These are phyloP conservation scores for Ia io DNA, from an alignment of 2,113 vertebrate species.

Conservation along the genomic window DNA sequence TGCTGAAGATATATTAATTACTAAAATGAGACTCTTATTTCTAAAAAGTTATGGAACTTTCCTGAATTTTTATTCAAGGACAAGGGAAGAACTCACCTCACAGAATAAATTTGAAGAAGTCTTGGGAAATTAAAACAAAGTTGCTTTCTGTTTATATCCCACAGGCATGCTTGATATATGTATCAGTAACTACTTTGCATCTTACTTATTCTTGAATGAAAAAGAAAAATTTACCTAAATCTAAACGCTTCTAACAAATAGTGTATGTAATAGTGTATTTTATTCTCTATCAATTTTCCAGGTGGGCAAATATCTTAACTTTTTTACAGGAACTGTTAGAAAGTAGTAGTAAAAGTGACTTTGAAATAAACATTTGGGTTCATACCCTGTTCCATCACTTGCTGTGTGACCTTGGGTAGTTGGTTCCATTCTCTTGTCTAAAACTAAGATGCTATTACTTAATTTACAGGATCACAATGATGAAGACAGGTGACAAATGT, in stretches of 20 bases:
- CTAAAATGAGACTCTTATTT: background rate
- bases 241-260: background rate
- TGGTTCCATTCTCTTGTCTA: background rate
- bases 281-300: background rate
- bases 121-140: slow-evolving; percentile 29
- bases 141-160: background rate
- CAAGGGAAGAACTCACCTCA: background rate
- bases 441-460: background rate
- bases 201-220: background rate
- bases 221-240: background rate
- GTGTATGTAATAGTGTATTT: background rate
- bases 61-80: background rate
- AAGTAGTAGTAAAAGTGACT: background rate
- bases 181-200: background rate
- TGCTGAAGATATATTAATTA: background rate
- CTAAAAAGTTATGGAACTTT: background rate
- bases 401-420: background rate
- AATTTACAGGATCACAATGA: background rate
- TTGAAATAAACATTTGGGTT: background rate
- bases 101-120: slow-evolving; percentile 3
- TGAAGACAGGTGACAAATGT: background rate
- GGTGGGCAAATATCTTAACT: background rate
- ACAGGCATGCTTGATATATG: background rate
- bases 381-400: background rate
- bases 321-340: background rate